phyloP scores from a whole-genome alignment of 2,888 invertebrate genomes.

The Chromoteleia sp. region DNA sequence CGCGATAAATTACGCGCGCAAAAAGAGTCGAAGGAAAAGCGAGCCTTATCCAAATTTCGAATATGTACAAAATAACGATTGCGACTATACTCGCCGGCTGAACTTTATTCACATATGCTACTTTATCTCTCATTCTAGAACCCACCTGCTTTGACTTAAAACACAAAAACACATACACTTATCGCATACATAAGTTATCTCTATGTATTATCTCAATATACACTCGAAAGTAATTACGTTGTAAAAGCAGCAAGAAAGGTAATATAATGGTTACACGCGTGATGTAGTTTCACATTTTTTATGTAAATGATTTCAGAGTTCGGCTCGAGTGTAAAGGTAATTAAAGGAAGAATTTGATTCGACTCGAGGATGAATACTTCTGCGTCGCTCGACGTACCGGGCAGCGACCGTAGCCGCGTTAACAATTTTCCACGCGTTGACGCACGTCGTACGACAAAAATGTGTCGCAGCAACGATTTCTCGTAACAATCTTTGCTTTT shows the following conservation, averaged over 20 bases:
- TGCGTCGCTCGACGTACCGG: too few relatives aligned
- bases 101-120: slow-evolving; percentile 52
- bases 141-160: slow-evolving; percentile 60
- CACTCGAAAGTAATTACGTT: slow-evolving; percentile 50
- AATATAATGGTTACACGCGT: slow-evolving; percentile 25
- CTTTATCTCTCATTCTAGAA: slow-evolving; percentile 48
- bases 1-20: slow-evolving; percentile 22
- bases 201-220: slow-evolving; percentile 39
- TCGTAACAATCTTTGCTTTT: too few relatives aligned
- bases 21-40: slow-evolving; percentile 17
- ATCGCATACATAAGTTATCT: slow-evolving; percentile 50
- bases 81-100: slow-evolving; percentile 29
- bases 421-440: too few relatives aligned
- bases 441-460: too few relatives aligned
- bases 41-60: slow-evolving; percentile 35
- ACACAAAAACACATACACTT: slow-evolving; percentile 53
- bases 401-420: too few relatives aligned
- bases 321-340: slow-evolving; percentile 3
- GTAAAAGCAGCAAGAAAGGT: slow-evolving; percentile 29
- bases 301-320: slow-evolving; percentile 2
- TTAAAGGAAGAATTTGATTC: too few relatives aligned
- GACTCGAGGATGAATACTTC: too few relatives aligned
- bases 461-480: too few relatives aligned
- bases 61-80: slow-evolving; percentile 30
- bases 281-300: slow-evolving; percentile 10